Base-by-base conservation (phyloP, 2,797 vertebrate species). In the Hirundo rustica region DNA sequence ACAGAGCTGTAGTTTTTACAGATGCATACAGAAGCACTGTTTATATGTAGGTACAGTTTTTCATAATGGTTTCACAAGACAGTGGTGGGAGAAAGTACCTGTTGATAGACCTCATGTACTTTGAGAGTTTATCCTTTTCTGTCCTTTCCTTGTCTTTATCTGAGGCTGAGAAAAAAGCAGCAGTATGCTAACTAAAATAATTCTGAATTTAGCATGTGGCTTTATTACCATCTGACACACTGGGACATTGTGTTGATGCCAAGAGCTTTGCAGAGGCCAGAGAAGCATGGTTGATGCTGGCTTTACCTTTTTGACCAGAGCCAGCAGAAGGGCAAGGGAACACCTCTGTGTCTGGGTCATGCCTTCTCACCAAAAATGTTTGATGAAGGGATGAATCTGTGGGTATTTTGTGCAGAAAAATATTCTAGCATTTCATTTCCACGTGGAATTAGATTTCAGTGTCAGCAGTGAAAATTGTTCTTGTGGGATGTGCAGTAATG, bases 391-490 rank as follows among this genome's bases (percentile, higher is more conserved):
- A 22, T 96, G 67, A 73, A 75, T 92, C 71, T 44, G 77, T 91
- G 80, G 55, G 42, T 66, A 64, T 92, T 96, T 94, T 88, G 53
- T 95, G 92, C 81, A 83, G 93, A 88, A 96, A 95, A 66, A 93
- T 93, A 93, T 73, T 91, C 87, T 95, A 86, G 82, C 54, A 67
- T 96, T 97, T 97, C 11, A 75, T 96, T 97, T 97, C 92, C 89
- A 78, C 6, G 1, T 96, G 86, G 93, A 95, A 96, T 96, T 94
- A 95, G 79, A 78, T 96, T 96, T 98, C 76, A 67, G 62, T 65
- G 58, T 88, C 78, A 82, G n/a, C 76, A 91, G 3, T 70, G 66
- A 80, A 81, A 91, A 61, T 23, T 90, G 55, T 7, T 85, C 82
- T 85, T 88, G 21, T 71, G 36, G 29, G 65, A 53, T 80, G 23